Conservation (phyloP, 2,113 vertebrate species). For the Cephalopholis sonnerati region DNA sequence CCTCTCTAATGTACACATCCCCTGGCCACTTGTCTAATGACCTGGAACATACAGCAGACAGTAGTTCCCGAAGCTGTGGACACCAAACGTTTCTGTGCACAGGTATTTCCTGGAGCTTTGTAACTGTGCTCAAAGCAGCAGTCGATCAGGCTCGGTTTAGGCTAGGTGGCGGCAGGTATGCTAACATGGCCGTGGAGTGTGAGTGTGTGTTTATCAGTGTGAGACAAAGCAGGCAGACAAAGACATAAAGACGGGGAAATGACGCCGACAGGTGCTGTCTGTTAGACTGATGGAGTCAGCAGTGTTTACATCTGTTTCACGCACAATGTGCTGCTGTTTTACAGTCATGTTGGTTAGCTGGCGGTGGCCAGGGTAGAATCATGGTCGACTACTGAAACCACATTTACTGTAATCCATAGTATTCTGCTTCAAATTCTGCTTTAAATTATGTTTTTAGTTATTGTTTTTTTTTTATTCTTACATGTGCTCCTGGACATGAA, state of each 20-base stretch:
- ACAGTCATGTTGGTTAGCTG: background rate
- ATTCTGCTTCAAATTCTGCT: background rate
- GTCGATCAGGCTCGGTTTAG: constrained; percentile 53
- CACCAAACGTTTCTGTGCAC: background rate
- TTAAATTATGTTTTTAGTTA: background rate
- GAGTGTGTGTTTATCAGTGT: constrained; percentile 49
- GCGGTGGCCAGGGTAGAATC: background rate
- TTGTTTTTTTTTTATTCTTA: too few species aligned
- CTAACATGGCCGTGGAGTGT: constrained; percentile 23
- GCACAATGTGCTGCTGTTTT: constrained; percentile 5
- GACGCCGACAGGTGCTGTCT: constrained; percentile 14
- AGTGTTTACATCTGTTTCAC: background rate
- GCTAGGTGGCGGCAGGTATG: constrained; percentile 31
- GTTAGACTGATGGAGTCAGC: background rate
- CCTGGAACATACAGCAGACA: constrained; percentile 2
- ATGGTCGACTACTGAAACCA: background rate
- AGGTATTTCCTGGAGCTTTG: constrained; percentile 34
- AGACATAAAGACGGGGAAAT: constrained; percentile 19
- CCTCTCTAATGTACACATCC: constrained; percentile 45
- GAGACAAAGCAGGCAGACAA: constrained; percentile 43
- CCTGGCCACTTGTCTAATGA: constrained; percentile 17
- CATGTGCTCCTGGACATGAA: too few species aligned
- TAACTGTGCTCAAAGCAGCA: background rate
- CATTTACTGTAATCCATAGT: too few species aligned
- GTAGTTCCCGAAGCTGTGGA: background rate